These are phyloP conservation scores for Drosophila bunnanda DNA, from an alignment of 2,888 invertebrate species.

Conservation along the genomic window DNA sequence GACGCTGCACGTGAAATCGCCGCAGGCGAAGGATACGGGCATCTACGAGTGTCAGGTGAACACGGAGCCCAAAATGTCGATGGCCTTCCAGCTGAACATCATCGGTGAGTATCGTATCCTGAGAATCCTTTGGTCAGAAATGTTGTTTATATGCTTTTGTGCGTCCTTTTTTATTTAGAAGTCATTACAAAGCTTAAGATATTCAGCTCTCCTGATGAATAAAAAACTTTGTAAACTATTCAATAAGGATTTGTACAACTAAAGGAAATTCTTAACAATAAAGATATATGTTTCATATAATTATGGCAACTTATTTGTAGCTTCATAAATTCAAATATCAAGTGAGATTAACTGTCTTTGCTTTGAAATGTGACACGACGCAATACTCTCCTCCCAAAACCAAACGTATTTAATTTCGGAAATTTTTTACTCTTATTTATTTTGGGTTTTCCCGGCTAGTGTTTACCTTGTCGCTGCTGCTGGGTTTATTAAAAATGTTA, in stretches of 20 bases:
- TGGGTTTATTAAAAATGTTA: conserved; percentile 59
- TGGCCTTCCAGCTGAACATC: conserved; percentile 93
- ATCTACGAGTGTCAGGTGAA: conserved; percentile 87
- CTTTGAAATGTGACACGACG: neutral
- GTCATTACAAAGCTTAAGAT: neutral
- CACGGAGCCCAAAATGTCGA: conserved; percentile 95
- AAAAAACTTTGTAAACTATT: too few species aligned
- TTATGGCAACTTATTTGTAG: neutral
- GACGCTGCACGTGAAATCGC: conserved; percentile 94
- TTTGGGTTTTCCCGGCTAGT: neutral
- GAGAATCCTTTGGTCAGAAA: neutral
- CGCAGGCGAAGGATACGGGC: conserved; percentile 92
- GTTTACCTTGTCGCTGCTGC: conserved; percentile 28
- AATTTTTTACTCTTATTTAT: conserved; percentile 6
- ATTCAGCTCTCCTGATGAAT: neutral
- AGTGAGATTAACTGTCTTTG: neutral
- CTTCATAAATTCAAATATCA: neutral
- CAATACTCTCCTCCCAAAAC: neutral
- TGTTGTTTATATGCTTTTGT: too few species aligned
- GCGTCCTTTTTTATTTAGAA: neutral
- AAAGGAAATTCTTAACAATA: neutral
- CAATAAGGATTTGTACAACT: neutral
- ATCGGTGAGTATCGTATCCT: conserved; percentile 88
- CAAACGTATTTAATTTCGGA: conserved; percentile 5
- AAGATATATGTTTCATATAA: neutral